Conservation (phyloP, 2,888 invertebrate species). For the Steromphala cineraria region DNA sequence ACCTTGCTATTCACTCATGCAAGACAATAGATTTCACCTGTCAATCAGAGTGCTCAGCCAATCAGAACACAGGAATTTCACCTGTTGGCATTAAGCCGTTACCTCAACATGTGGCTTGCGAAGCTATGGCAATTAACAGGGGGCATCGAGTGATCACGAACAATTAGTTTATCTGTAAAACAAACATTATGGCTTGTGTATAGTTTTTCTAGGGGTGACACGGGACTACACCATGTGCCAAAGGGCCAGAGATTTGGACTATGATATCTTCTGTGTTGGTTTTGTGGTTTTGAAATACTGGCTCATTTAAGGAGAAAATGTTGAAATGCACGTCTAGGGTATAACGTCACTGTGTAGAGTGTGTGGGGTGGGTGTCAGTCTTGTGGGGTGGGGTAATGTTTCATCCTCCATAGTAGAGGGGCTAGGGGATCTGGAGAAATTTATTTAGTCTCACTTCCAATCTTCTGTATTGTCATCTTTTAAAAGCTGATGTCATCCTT, state of each 20-base stretch:
- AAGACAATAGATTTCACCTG: conserved; percentile 12
- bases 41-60: neutral
- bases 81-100: neutral
- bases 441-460: too few species aligned
- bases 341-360: too few species aligned
- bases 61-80: neutral
- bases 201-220: conserved; percentile 18
- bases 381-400: too few species aligned
- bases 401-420: too few species aligned
- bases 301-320: neutral
- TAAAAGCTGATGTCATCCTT: too few species aligned
- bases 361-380: too few species aligned
- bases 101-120: conserved; percentile 4
- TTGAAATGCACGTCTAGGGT: too few species aligned
- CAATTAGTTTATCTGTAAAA: conserved; percentile 18
- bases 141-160: neutral
- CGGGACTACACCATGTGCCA: conserved; percentile 1
- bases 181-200: conserved; percentile 12
- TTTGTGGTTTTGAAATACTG: neutral
- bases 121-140: conserved; percentile 1
- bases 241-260: neutral
- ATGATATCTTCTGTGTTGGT: neutral
- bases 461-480: too few species aligned
- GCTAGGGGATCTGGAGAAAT: too few species aligned
- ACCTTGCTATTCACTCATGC: neutral